Evolutionary conservation across 2,113 vertebrate genomes (phyloP).

Genomic region (Astur gentilis): DNA sequence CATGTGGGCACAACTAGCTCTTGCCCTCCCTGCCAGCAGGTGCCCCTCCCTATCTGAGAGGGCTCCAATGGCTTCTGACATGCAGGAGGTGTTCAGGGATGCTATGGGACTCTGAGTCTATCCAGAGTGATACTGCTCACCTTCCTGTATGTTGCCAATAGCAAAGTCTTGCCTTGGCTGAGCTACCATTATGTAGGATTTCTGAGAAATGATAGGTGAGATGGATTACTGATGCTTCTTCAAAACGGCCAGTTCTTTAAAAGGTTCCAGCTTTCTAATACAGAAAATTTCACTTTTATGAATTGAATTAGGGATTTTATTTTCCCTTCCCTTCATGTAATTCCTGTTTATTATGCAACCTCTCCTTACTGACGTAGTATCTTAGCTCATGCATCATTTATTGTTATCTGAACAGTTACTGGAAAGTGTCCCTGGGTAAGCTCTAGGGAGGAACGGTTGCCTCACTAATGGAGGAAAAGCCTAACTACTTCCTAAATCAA

Average conservation of each 20-base stretch:
- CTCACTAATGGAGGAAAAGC: constrained; percentile 67
- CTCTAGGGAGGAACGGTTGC: constrained; percentile 30
- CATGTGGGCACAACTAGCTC: not conserved
- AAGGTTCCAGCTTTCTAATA: not conserved
- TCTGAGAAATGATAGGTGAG: not conserved
- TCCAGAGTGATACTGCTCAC: not conserved
- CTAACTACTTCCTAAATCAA: constrained; percentile 69
- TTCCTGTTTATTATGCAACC: constrained; percentile 12
- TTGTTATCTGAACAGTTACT: constrained; percentile 53
- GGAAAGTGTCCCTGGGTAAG: constrained; percentile 49
- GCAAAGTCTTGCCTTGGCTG: not conserved
- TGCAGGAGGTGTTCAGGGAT: not conserved
- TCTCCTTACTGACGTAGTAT: constrained; percentile 42
- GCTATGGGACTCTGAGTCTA: not conserved
- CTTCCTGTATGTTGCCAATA: not conserved
- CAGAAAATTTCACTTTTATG: not conserved
- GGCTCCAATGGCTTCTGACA: not conserved
- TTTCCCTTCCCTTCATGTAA: constrained; percentile 6
- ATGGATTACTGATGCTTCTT: not conserved
- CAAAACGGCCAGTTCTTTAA: not conserved
- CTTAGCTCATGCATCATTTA: constrained; percentile 63
- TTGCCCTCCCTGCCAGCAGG: not conserved
- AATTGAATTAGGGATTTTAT: not conserved
- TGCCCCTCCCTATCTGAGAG: not conserved
- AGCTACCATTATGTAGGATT: not conserved